A percentile compares a stretch with the other conserved stretches of the same genome.
These are phyloP conservation scores for Drosophila maculinotata DNA, from an alignment of 2,888 invertebrate species.

Conservation along the genomic window DNA sequence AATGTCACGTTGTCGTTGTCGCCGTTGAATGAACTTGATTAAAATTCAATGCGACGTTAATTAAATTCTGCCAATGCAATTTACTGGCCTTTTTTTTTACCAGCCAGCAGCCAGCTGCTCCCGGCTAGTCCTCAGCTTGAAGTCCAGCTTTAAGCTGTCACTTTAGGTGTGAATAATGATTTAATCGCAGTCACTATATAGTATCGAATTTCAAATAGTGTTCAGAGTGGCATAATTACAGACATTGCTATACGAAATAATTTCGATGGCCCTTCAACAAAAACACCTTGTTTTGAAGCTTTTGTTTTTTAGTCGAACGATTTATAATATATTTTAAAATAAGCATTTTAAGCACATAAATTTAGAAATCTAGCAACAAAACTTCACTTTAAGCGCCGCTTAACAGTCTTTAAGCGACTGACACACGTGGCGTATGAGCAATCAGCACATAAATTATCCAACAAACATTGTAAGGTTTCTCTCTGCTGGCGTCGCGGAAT, in stretches of 20 bases:
- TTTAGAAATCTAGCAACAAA: not conserved
- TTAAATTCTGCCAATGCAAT: slow-evolving; percentile 76
- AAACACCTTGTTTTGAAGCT: too few species aligned
- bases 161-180: slow-evolving; percentile 22
- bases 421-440: slow-evolving; percentile 70
- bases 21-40: slow-evolving; percentile 76
- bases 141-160: slow-evolving; percentile 27
- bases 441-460: slow-evolving; percentile 66
- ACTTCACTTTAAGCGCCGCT: slow-evolving; percentile 31
- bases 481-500: slow-evolving; percentile 61
- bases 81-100: slow-evolving; percentile 41
- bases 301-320: too few species aligned
- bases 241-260: too few species aligned
- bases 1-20: slow-evolving; percentile 76
- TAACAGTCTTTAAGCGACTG: slow-evolving; percentile 32
- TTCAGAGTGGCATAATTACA: too few species aligned
- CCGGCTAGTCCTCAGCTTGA: slow-evolving; percentile 1
- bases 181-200: not conserved
- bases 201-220: not conserved
- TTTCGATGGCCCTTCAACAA: too few species aligned
- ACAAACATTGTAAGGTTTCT: slow-evolving; percentile 49
- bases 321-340: too few species aligned
- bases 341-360: not conserved
- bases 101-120: not conserved
- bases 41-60: slow-evolving; percentile 79